Conservation (phyloP, 2,888 invertebrate genomes). For the Formica aserva region DNA sequence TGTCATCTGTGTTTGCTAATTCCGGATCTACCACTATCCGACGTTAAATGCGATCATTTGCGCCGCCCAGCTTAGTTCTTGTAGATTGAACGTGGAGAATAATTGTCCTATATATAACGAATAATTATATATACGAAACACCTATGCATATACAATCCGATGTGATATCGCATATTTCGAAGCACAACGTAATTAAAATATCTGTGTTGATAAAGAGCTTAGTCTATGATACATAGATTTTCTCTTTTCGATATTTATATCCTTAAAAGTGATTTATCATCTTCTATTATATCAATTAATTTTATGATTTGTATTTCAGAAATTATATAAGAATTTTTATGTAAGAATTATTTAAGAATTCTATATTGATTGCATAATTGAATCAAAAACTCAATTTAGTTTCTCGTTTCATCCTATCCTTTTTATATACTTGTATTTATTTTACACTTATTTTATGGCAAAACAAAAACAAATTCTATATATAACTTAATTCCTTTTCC, state of each 20-base stretch:
- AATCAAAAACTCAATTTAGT: not conserved
- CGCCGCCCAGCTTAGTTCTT: not conserved
- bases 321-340: conserved; percentile 9
- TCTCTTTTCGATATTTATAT: not conserved
- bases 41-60: not conserved
- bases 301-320: not conserved
- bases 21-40: not conserved
- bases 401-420: not conserved
- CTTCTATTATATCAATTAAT: not conserved
- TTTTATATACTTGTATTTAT: not conserved
- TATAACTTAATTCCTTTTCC: not conserved
- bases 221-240: not conserved
- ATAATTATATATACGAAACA: not conserved
- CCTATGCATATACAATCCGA: not conserved
- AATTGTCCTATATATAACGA: not conserved
- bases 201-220: not conserved
- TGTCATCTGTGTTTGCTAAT: conserved; percentile 12
- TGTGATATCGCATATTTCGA: not conserved
- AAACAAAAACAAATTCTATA: not conserved
- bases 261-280: not conserved
- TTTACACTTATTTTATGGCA: not conserved
- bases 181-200: not conserved
- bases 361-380: not conserved
- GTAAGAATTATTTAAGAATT: not conserved
- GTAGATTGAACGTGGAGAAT: not conserved